Conservation (phyloP, 2,113 vertebrate genomes). For the Neotragus moschatus region DNA sequence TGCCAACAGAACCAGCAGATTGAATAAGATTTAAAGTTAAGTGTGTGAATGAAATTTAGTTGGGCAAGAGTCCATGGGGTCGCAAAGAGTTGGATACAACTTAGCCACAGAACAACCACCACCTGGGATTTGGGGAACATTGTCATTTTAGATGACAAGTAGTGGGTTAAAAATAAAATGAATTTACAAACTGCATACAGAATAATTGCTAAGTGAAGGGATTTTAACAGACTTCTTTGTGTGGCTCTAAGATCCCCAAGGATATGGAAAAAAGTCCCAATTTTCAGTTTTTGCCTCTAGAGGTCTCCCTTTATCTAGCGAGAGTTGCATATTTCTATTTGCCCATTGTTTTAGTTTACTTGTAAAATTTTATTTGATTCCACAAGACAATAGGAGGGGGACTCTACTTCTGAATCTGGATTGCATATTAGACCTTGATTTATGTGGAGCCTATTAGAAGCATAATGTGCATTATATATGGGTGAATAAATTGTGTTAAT, state of each 20-base stretch:
- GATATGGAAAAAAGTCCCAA: neutral
- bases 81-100: neutral
- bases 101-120: neutral
- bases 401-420: neutral
- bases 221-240: neutral
- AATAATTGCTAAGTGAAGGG: neutral
- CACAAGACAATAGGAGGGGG: neutral
- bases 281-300: conserved; percentile 47
- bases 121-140: neutral
- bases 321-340: rapidly evolving
- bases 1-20: neutral
- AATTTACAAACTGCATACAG: neutral
- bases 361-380: neutral
- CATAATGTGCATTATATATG: neutral
- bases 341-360: conserved; percentile 5
- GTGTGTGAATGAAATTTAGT: neutral
- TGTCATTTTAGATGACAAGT: neutral
- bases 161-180: conserved; percentile 32
- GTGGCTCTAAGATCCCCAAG: neutral
- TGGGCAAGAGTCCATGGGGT: neutral
- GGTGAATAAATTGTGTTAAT: neutral
- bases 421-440: neutral
- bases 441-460: neutral
- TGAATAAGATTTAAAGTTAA: neutral
- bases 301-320: conserved; percentile 70